Evolutionary conservation across 2,797 vertebrate species (phyloP).

Genomic region (Apodemus agrarius): DNA sequence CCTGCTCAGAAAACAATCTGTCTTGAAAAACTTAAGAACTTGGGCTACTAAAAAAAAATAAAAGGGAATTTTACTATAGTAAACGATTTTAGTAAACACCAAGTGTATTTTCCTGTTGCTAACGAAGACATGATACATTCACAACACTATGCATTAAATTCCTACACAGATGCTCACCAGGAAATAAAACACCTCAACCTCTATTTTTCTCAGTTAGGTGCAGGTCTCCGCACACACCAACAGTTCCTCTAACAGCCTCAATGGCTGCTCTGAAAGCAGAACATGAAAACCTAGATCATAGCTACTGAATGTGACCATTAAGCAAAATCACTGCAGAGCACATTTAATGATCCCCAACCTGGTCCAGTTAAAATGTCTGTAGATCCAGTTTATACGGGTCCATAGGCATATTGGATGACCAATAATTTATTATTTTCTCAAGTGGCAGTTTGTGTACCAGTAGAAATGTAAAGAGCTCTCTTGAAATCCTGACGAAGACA

Average conservation of each 20-base stretch:
- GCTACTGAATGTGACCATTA: constrained; percentile 46
- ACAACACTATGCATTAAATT: constrained; percentile 38
- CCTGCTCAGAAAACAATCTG: constrained; percentile 49
- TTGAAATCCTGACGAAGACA: neutral
- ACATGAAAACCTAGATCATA: neutral
- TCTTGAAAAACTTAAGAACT: constrained; percentile 69
- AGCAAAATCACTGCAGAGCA: constrained; percentile 51
- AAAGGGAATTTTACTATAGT: constrained; percentile 67
- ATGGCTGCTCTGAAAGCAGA: constrained; percentile 9
- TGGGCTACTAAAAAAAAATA: constrained; percentile 61
- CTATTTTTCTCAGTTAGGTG: constrained; percentile 48
- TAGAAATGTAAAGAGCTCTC: constrained; percentile 35
- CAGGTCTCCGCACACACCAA: constrained; percentile 8
- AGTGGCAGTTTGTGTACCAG: constrained; percentile 62
- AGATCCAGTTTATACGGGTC: constrained; percentile 68
- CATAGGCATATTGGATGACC: constrained; percentile 28
- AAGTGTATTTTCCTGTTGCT: constrained; percentile 64
- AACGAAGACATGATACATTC: constrained; percentile 78
- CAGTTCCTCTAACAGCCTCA: neutral
- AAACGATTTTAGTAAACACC: constrained; percentile 77
- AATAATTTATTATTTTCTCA: neutral
- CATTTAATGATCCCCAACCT: constrained; percentile 38
- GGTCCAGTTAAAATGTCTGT: constrained; percentile 72
- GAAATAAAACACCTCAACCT: constrained; percentile 46
- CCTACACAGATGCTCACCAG: constrained; percentile 56